Evolutionary conservation across 2,888 invertebrate species (phyloP).

Genomic region (Sinelater perroti): DNA sequence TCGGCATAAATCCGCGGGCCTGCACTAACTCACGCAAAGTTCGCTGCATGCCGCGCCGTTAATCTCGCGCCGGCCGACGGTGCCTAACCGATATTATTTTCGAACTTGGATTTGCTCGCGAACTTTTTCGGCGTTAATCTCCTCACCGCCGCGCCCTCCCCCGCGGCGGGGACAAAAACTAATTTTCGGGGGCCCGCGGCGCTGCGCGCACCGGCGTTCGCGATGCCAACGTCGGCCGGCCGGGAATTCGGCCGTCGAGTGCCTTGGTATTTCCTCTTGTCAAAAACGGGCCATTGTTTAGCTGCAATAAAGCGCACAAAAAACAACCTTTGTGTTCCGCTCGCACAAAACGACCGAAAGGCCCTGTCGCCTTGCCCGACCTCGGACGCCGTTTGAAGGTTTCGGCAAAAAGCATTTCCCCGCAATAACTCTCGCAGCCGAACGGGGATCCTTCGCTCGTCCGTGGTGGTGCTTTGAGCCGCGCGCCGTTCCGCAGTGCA

Average conservation of each 20-base stretch:
- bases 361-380: slow-evolving; percentile 38
- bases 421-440: slow-evolving; percentile 53
- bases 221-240: slow-evolving; percentile 19
- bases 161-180: slow-evolving; percentile 21
- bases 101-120: slow-evolving; percentile 42
- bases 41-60: slow-evolving; percentile 24
- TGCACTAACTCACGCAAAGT: slow-evolving; percentile 24
- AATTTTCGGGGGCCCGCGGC: too few relatives aligned
- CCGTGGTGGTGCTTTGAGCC: slow-evolving; percentile 48
- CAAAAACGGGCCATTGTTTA: slow-evolving; percentile 42
- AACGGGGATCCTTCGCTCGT: too few relatives aligned
- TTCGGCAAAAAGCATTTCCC: slow-evolving; percentile 51
- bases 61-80: slow-evolving; percentile 40
- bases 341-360: slow-evolving; percentile 37
- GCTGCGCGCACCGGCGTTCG: neutral
- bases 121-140: slow-evolving; percentile 38
- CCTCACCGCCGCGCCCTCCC: too few relatives aligned
- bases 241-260: slow-evolving; percentile 22
- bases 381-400: slow-evolving; percentile 42
- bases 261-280: slow-evolving; percentile 38
- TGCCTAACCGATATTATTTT: slow-evolving; percentile 45
- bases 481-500: slow-evolving; percentile 53
- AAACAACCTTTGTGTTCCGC: slow-evolving; percentile 39
- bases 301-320: slow-evolving; percentile 43
- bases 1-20: slow-evolving; percentile 12